These are phyloP conservation scores for Oreochromis niloticus DNA, from an alignment of 2,113 vertebrate species.

Conservation along the genomic window DNA sequence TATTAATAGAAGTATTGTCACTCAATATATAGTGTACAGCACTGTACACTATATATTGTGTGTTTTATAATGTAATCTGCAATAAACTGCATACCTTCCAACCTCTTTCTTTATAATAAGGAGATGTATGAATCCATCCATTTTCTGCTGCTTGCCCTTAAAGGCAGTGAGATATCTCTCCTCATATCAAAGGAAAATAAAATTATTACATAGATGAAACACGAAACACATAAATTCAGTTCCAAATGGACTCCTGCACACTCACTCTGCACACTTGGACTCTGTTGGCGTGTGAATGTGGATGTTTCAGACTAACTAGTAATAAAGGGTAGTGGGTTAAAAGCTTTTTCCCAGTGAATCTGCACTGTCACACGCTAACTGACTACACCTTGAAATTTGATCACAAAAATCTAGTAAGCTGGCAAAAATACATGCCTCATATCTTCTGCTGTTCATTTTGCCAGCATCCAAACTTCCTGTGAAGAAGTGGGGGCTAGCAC, in stretches of 20 bases:
- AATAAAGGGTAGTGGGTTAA: neutral
- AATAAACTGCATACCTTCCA: neutral
- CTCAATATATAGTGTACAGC: neutral
- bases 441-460: neutral
- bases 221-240: neutral
- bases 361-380: neutral
- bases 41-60: neutral
- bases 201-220: neutral
- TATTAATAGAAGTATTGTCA: neutral
- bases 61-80: neutral
- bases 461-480: neutral
- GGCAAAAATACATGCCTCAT: neutral
- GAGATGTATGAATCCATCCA: neutral
- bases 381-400: neutral
- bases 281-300: neutral
- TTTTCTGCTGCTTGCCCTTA: neutral
- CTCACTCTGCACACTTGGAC: neutral
- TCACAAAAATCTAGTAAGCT: neutral
- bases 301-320: neutral
- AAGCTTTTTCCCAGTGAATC: neutral
- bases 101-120: neutral
- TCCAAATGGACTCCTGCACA: neutral
- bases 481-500: neutral
- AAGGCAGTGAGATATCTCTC: neutral
- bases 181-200: neutral